phyloP scores from a whole-genome alignment of 92 coral and sea anemone genomes.

The Actinostola sp. region DNA sequence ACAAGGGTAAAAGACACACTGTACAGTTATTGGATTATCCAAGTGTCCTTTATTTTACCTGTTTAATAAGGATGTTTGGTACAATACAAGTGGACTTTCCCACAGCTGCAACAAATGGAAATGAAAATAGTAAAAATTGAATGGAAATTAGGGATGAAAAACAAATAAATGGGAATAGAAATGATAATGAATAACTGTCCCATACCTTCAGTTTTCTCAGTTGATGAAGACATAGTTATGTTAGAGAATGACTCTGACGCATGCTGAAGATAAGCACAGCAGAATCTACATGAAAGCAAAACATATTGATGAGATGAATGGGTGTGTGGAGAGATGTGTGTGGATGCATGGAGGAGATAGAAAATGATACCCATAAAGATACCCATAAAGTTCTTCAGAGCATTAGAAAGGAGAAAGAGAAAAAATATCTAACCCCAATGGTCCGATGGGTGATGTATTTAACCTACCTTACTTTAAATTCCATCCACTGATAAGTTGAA shows the following conservation, averaged over 20 bases:
- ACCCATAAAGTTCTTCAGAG: too few relatives aligned
- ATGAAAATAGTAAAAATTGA: neutral
- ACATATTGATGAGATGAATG: neutral
- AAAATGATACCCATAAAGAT: too few relatives aligned
- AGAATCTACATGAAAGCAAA: neutral
- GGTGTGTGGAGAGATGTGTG: too few relatives aligned
- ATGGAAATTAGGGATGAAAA: too few relatives aligned
- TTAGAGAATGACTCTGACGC: conserved; percentile 20
- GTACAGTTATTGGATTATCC: too few relatives aligned
- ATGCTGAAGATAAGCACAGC: conserved; percentile 31
- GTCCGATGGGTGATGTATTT: too few relatives aligned
- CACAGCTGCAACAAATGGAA: neutral
- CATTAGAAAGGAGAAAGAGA: too few relatives aligned
- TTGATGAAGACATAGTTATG: neutral
- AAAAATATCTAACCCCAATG: too few relatives aligned
- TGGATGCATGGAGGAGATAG: too few relatives aligned
- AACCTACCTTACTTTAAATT: conserved; percentile 64
- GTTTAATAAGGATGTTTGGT: conserved; percentile 8
- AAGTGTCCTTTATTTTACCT: conserved; percentile 1
- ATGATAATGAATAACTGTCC: neutral
- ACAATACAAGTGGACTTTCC: conserved; percentile 9
- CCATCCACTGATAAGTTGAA: conserved; percentile 45
- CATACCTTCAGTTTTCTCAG: neutral
- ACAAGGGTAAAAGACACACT: too few relatives aligned
- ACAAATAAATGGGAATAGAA: neutral